phyloP scores from a whole-genome alignment of 2,797 vertebrate genomes.

The Notolabrus celidotus region DNA sequence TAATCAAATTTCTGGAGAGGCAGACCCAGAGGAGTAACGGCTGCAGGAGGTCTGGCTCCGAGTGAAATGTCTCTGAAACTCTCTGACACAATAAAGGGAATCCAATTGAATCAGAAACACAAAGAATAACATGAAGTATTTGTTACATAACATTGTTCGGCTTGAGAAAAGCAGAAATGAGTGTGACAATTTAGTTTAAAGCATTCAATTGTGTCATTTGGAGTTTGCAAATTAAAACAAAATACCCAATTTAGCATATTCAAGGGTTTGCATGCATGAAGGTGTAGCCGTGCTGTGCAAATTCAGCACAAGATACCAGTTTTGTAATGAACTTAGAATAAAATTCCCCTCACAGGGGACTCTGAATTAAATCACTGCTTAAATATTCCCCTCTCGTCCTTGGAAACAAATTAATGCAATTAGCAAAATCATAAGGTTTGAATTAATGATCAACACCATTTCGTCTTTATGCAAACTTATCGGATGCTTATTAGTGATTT shows the following conservation, averaged over 20 bases:
- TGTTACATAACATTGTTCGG: conserved; percentile 11
- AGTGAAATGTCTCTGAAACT: conserved; percentile 19
- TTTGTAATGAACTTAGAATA: conserved; percentile 39
- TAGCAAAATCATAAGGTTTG: conserved; percentile 58
- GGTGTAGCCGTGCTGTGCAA: conserved; percentile 21
- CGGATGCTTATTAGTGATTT: conserved; percentile 59
- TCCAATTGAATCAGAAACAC: conserved; percentile 27
- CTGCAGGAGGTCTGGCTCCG: conserved; percentile 33
- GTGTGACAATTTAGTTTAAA: conserved; percentile 19
- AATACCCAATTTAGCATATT: conserved; percentile 29
- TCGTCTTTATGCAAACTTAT: conserved; percentile 53
- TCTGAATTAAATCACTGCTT: conserved; percentile 56
- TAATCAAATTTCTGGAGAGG: conserved; percentile 48
- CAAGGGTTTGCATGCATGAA: conserved; percentile 11
- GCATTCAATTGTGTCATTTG: conserved; percentile 33
- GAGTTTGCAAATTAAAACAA: conserved; percentile 52
- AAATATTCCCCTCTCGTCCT: conserved; percentile 36
- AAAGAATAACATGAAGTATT: conserved; percentile 12
- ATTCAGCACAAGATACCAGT: conserved; percentile 40
- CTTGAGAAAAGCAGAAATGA: conserved; percentile 21
- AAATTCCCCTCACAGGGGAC: conserved; percentile 34
- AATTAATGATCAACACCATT: conserved; percentile 56
- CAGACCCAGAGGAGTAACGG: conserved; percentile 34
- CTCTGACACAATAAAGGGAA: conserved; percentile 33
- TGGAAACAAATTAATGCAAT: conserved; percentile 64